Evolutionary conservation across 2,113 vertebrate species (phyloP), one percentile per base, ranked within the genome.

Genomic region (Brachyistius frenatus): DNA sequence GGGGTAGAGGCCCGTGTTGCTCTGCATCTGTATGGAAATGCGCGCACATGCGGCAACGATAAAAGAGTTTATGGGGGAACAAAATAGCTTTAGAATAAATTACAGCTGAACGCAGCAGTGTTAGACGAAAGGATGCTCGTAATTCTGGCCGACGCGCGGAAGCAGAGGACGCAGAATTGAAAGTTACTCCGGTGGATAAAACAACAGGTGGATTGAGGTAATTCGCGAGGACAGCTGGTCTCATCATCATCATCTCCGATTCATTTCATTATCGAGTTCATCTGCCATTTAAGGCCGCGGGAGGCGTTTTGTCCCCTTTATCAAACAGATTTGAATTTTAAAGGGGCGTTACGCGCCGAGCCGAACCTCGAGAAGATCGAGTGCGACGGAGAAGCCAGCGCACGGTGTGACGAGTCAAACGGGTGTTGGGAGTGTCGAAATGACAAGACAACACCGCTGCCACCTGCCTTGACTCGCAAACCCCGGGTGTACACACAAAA

Each of bases 21-120:
- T 65, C 39, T 47, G 56, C 86, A 92, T 91, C 80, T 84, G 86
- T 78, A 88, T 88, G 80, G 84, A 89, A 91, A 72, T 83, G 75
- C 76, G 70, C 46, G 14, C 63, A 16, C 11, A 37, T 41, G 23
- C 23, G 23, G 23, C 23, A 23, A 23, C 23, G 23, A 23, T 23
- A 23, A 23, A 23, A 23, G 23, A 46, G 56, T 70, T 85, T 62
- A 32, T 32, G 61, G 33, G 47, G 16, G 68, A 83, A 76, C 79
- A 86, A 81, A 84, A 76, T 78, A 52, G 75, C 37, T 80, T 73
- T 30, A 13, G 60, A 63, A 60, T 49, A 80, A 90, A 89, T 80
- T 70, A 49, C 7, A 68, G 73, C n/a, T 53, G 66, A 44, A 81
- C 0, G 15, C 23, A 39, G 52, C n/a, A 41, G 41, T 46, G 73